Base-by-base conservation (phyloP, 2,113 vertebrate species). In the Ictalurus furcatus region DNA sequence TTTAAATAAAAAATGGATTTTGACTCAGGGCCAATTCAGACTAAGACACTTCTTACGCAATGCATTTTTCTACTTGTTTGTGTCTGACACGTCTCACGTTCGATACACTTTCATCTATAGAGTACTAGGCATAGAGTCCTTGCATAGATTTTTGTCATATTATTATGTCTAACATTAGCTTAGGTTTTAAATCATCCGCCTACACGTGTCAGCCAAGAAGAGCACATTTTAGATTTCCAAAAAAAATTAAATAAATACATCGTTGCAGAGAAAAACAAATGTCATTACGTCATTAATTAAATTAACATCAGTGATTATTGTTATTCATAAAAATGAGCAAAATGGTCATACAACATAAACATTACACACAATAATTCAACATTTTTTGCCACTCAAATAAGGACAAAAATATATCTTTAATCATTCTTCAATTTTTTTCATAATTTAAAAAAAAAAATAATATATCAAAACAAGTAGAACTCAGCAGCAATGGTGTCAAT, bases 1-100 rank as follows among this genome's bases (percentile, higher is more conserved):
- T 82, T 85, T 89, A 89, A 28, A 65, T 48, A 87, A 73, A 30
- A 81, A 21, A 76, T 21, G 40, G 65, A 79, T 87, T 81, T 67
- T 56, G 44, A 48, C 73, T 85, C 34, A 21, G 52, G 52, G 78
- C 28, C 28, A 30, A 11, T 81, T 56, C 28, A 30, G 52, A 34
- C 52, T 19, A 81, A 56, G 56, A 81, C 28, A 3, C n/a, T 56
- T 52, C 73, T 52, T 5, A 52, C 1, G 1, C 40, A 52, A 78
- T 28, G 21, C 21, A 12, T 30, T 11, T 9, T 76, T 44, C 44
- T 12, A 8, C 21, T 25, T 21, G 37, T 44, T 76, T 76, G 73
- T 48, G 73, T 30, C 78, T 19, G 52, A 17, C 6, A 19, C 52
- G 30, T 28, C 52, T 56, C 52, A 81, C 16, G n/a, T 80, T n/a